Evolutionary conservation across 2,888 invertebrate species (phyloP).

Genomic region (Tuberolachnus salignus): DNA sequence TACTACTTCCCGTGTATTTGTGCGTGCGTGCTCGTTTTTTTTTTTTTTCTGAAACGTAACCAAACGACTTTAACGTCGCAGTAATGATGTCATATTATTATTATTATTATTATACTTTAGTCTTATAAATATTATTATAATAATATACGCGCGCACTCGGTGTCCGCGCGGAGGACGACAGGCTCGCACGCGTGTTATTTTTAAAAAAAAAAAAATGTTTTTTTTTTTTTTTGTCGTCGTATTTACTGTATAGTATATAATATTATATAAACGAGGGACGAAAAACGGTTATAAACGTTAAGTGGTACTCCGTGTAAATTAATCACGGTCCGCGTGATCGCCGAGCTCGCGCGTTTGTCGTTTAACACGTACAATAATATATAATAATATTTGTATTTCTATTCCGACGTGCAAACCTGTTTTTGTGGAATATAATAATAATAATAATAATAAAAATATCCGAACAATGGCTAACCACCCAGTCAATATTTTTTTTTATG

Average conservation of each 20-base stretch:
- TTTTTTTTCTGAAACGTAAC: not conserved
- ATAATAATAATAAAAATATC: too few species aligned
- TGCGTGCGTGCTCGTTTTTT: not conserved
- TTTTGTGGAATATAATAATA: not conserved
- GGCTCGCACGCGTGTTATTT: not conserved
- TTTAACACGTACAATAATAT: conserved; percentile 24
- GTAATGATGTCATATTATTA: too few species aligned
- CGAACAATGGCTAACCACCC: too few species aligned
- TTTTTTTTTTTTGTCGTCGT: not conserved
- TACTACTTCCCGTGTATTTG: too few species aligned
- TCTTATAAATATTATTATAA: not conserved
- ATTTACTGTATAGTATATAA: not conserved
- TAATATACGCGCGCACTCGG: not conserved
- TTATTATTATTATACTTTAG: too few species aligned
- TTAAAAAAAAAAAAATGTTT: too few species aligned
- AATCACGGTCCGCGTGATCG: conserved; percentile 36
- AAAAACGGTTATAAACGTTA: conserved; percentile 40
- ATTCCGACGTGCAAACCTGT: conserved; percentile 34
- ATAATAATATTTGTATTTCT: not conserved
- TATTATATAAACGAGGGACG: not conserved
- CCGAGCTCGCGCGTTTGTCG: conserved; percentile 15
- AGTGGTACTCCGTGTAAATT: conserved; percentile 54
- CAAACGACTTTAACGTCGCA: not conserved
- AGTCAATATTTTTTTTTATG: too few species aligned
- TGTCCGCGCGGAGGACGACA: not conserved